These are phyloP conservation scores for Andrena dorsata DNA, from an alignment of 2,888 invertebrate species.

Conservation along the genomic window DNA sequence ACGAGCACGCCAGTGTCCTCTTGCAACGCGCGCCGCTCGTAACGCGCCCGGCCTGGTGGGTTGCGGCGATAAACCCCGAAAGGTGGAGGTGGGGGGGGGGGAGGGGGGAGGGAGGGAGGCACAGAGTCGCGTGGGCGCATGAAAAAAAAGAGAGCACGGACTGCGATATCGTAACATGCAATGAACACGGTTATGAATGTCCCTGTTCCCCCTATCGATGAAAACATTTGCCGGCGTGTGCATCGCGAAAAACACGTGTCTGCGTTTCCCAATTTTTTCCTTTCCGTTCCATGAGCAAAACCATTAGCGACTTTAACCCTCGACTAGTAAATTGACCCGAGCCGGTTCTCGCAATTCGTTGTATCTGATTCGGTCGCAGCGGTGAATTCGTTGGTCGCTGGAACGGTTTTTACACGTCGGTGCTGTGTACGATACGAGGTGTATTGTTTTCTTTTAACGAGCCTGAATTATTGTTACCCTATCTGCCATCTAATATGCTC, in stretches of 20 bases:
- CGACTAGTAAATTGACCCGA: background rate
- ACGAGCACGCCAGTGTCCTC: constrained; percentile 60
- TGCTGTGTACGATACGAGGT: background rate
- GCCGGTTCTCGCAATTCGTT: background rate
- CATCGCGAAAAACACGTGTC: background rate
- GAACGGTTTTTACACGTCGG: background rate
- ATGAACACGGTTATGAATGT: constrained; percentile 35
- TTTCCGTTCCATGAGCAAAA: background rate
- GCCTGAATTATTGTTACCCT: constrained; percentile 10
- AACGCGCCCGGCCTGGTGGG: constrained; percentile 31
- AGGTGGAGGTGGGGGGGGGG: too few relatives aligned
- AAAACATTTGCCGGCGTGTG: constrained; percentile 9
- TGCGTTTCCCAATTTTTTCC: constrained; percentile 1
- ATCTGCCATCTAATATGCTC: background rate
- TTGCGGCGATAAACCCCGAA: constrained; percentile 50
- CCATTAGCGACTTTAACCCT: constrained; percentile 4
- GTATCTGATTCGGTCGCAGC: background rate
- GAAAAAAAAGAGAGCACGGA: constrained; percentile 6
- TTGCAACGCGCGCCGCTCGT: constrained; percentile 14
- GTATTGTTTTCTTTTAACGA: background rate
- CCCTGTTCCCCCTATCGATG: constrained; percentile 12
- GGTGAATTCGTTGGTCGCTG: background rate
- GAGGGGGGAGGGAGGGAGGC: background rate
- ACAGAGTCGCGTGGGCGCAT: background rate
- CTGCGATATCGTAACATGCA: constrained; percentile 32